Base-by-base conservation (phyloP, 2,888 invertebrate genomes). In the Metopia argyrocephala region DNA sequence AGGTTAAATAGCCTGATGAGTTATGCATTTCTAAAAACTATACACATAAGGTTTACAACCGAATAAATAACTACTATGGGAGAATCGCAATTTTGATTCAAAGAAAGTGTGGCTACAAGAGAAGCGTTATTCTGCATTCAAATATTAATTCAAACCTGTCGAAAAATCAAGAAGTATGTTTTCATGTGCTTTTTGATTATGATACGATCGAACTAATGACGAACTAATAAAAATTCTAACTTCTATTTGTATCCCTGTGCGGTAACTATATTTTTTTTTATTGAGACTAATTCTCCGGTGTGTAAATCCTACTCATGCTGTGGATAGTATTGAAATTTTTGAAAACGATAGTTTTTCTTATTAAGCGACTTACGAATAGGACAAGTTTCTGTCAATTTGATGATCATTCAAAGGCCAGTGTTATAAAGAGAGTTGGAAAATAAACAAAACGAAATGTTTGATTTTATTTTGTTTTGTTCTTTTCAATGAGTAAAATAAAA, bases 61-160 rank as follows among this genome's bases (percentile, higher is more conserved):
- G 48, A 68, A 52, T 50, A n/a, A 23, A 62, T 59, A 75, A 15
- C n/a, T 38, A 21, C 38, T 57, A 59, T 78, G 38, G 66, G 31
- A 31, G 21, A 48, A 31, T 48, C n/a, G 12, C 68, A 79, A 45
- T 79, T 61, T 54, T 69, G 69, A 0, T 74, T 74, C 9, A 74
- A 59, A 57, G 65, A 57, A 15, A 28, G 59, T 23, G 20, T 79
- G 28, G 68, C 56, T 6, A 74, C 68, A 52, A 18, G 56, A 20
- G 69, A 68, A 31, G 69, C 69, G 9, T 15, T 69, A 21, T 56
- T 52, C 9, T 20, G 54, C 25, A 25, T 54, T 23, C 54, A 54
- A 21, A 25, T 54, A 25, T 9, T 54, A 25, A 27, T 54, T 54
- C 25, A 54, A 25, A 54, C 23, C 15, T 54, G 54, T 54, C 15